Evolutionary conservation across 2,113 vertebrate genomes (phyloP), one percentile per base, ranked within the genome.

Genomic region (Apteryx owenii): DNA sequence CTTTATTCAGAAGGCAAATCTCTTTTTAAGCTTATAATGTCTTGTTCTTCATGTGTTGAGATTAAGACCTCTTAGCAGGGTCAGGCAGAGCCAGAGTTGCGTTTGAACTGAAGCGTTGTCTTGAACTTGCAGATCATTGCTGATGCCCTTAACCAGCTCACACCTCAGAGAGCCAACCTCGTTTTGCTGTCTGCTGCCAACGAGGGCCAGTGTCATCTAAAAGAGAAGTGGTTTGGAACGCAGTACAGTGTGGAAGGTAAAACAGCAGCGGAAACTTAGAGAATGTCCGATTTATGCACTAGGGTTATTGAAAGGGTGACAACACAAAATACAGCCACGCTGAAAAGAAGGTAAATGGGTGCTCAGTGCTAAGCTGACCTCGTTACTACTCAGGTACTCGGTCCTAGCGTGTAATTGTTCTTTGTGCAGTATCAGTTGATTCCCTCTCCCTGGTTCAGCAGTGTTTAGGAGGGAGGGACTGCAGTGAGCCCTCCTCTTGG

Each of bases 191-290:
- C 99, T 83, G 99, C 99, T 91, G 98, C 99, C 97, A 99, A 99
- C 7, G 99, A 99, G 95, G 99, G 99, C 96, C 98, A 96, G 71
- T 99, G 99, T 97, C 97, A 98, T 65, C 98, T 99, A 33, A 98
- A 98, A 92, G 99, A 99, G 98, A 99, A 98, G 97, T 99, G 99
- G 99, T 99, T 99, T 98, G 99, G 99, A 68, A 99, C 99, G 4
- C 99, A 99, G 48, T 99, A 99, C 98, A 99, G 98, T 50, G n/a
- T 98, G 94, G 99, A 99, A 98, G 99, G 99, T 99, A 98, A 85
- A 85, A 10, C 40, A 50, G 36, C 26, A 17, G 56, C 85, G 70
- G 56, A 36, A 78, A 53, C 70, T 66, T n/a, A 4, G 42, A 10
- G n/a, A 54, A 6, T 3, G 19, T 20, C 60, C 36, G 17, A 13